Percentiles rank a stretch among this genome's conserved stretches.
Conservation (phyloP, 2,888 invertebrate genomes). For the Mellilla xanthometata region DNA sequence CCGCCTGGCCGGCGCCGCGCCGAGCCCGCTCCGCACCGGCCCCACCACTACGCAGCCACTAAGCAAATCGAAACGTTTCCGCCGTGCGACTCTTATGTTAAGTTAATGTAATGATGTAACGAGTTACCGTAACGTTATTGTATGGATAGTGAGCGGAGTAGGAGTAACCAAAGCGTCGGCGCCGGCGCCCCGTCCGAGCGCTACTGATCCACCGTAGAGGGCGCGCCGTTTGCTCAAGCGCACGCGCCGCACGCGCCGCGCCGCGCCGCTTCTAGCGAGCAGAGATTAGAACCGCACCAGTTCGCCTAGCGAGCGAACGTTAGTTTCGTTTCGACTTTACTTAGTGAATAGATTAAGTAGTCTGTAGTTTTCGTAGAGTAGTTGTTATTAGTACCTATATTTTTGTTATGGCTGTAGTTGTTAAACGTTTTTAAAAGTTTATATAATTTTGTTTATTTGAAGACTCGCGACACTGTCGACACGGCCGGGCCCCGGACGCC, state of each 20-base stretch:
- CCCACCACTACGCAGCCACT: constrained; percentile 26
- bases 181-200: not conserved
- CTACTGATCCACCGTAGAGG: constrained; percentile 45
- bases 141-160: constrained; percentile 64
- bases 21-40: constrained; percentile 12
- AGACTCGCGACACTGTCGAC: constrained; percentile 59
- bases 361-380: constrained; percentile 77
- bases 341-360: constrained; percentile 78
- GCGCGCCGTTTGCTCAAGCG: constrained; percentile 53
- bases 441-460: constrained; percentile 73
- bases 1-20: constrained; percentile 11
- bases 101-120: constrained; percentile 56
- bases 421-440: constrained; percentile 80
- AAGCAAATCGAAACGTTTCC: constrained; percentile 39
- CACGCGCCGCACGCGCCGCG: constrained; percentile 9
- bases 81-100: constrained; percentile 42
- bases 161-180: constrained; percentile 66
- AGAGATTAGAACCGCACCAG: constrained; percentile 54
- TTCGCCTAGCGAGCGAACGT: constrained; percentile 72
- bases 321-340: constrained; percentile 76
- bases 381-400: constrained; percentile 78
- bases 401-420: constrained; percentile 82
- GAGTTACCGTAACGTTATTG: constrained; percentile 76
- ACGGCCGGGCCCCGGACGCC: constrained; percentile 55
- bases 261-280: constrained; percentile 42